Conservation (phyloP, 2,113 vertebrate species). For the Leuciscus idus region DNA sequence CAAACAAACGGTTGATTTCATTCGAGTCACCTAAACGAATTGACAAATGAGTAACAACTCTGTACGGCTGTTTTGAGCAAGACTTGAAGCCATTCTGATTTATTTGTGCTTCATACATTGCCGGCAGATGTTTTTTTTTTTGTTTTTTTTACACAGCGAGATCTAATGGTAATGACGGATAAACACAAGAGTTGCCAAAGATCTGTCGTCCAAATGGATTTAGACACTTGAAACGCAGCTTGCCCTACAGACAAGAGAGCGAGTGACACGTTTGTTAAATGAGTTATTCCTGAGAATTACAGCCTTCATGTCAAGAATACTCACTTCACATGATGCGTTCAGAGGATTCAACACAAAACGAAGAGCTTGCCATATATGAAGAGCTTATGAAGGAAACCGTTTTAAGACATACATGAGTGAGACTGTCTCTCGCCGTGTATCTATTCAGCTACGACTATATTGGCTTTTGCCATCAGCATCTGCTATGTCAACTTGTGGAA, state of each 20-base stretch:
- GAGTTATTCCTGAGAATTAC: constrained; percentile 5
- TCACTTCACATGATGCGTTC: constrained; percentile 11
- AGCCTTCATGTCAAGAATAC: background rate
- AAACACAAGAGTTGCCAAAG: constrained; percentile 81
- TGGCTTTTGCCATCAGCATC: background rate
- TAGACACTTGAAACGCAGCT: constrained; percentile 44
- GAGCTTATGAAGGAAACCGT: constrained; percentile 6
- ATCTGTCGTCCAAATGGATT: constrained; percentile 67
- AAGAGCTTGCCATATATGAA: background rate
- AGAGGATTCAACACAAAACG: background rate
- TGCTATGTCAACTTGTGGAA: background rate
- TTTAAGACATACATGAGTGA: background rate
- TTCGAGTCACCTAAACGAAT: constrained; percentile 48
- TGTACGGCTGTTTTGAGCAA: constrained; percentile 33
- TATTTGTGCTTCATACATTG: constrained; percentile 57
- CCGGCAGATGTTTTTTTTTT: constrained; percentile 43
- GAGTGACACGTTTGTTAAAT: constrained; percentile 33
- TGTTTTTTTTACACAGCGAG: constrained; percentile 56
- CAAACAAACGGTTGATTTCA: constrained; percentile 55
- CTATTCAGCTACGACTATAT: background rate
- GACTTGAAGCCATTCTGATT: constrained; percentile 37
- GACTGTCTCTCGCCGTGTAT: background rate
- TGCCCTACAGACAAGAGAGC: constrained; percentile 31
- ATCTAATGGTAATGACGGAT: constrained; percentile 61
- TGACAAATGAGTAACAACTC: constrained; percentile 47